Base-by-base conservation (phyloP, 2,888 invertebrate species). In the Thecocarcelia acutangulata region DNA sequence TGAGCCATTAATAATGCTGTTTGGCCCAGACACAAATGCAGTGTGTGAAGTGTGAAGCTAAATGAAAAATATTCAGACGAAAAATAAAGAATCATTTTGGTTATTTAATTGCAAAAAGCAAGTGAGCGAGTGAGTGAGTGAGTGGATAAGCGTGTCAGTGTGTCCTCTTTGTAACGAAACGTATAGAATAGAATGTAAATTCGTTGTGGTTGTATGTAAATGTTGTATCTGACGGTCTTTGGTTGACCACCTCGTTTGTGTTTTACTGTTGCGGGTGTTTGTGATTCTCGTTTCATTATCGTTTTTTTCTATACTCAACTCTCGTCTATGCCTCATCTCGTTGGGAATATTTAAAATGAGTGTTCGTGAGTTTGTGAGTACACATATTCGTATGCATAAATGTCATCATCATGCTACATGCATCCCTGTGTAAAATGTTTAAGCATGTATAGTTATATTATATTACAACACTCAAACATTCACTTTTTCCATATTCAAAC, bases 281-380 rank as follows among this genome's bases (percentile, higher is more conserved):
- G 54, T 66, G 37, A 63, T 42, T 80, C 40, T 42, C 59, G 56
- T 74, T 74, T 50, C 37, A 70, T 61, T 72, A 63, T 61, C 66
- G 28, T 44, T 42, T 42, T 42, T 42, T 56, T 81, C 68, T 42
- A 46, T 74, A 50, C 58, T 69, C 17, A 19, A 24, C 17, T 74
- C 40, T 50, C n/a, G 40, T 40, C 24, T 11, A 40, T n/a, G n/a
- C 48, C 33, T 46, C 52, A 46, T 37, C 21, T 40, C 46, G 63
- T 44, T 50, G 42, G 33, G 28, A 46, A 48, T 52, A 69, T 24
- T 54, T 44, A 59, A 48, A 61, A 66, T 61, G 50, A 48, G 56
- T 42, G n/a, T 63, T 44, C 24, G 24, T 24, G 1, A 50, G 42
- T 59, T 19, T 40, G 12, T 37, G 48, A 33, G 33, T 56, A 5